These are phyloP conservation scores for Leptinotarsa juncta DNA, from an alignment of 2,888 invertebrate species.

Conservation along the genomic window DNA sequence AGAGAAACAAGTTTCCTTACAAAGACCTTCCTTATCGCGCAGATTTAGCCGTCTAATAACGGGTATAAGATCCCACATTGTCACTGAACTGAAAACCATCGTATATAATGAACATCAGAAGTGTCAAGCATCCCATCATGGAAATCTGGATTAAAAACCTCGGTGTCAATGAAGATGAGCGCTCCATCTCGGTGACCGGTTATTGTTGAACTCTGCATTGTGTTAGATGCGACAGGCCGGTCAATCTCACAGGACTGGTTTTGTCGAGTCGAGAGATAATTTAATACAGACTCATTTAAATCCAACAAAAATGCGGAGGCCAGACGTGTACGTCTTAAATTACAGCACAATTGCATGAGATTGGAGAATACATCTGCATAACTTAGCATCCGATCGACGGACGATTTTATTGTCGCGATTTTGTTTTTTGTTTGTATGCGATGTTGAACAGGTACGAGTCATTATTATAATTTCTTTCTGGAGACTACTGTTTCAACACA, in stretches of 20 bases:
- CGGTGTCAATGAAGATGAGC: conserved; percentile 45
- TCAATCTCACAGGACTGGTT: conserved; percentile 61
- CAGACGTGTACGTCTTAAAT: conserved; percentile 64
- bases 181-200: conserved; percentile 46
- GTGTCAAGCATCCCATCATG: conserved; percentile 42
- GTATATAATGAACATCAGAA: conserved; percentile 35
- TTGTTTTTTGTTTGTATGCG: conserved; percentile 20
- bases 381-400: conserved; percentile 61
- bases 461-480: neutral
- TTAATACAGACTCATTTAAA: conserved; percentile 63
- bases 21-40: conserved; percentile 35
- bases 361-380: conserved; percentile 66
- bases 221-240: conserved; percentile 58
- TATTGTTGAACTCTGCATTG: conserved; percentile 53
- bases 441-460: conserved; percentile 6
- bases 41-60: conserved; percentile 39
- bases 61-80: conserved; percentile 36
- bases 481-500: too few relatives aligned
- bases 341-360: conserved; percentile 66
- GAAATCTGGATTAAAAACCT: conserved; percentile 37
- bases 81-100: conserved; percentile 38
- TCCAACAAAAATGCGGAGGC: conserved; percentile 62
- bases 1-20: conserved; percentile 40
- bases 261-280: conserved; percentile 60
- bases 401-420: conserved; percentile 62